Base-by-base conservation (phyloP, 2,113 vertebrate species). In the Dipodomys merriami region DNA sequence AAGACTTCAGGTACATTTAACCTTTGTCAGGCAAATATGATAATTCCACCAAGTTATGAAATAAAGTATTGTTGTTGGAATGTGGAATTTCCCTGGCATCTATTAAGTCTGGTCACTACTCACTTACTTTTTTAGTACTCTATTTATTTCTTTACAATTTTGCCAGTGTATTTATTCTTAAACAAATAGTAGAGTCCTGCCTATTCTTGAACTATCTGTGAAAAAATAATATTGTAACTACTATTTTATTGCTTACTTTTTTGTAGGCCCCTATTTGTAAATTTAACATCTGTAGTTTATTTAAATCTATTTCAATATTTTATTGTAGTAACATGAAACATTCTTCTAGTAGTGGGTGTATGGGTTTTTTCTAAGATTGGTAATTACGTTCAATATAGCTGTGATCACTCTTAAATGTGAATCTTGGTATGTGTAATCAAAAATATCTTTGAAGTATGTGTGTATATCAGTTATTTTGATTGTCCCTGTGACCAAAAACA, bases 221-320 rank as follows among this genome's bases (percentile, higher is more conserved):
- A 72, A 27, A 78, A 53, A 81, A 83, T 60, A 83, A 79, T 69
- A 49, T 9, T 65, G 7, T 64, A 74, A 74, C 82, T 69, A 39
- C 29, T 78, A 13, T 74, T 86, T 96, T 88, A 86, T 90, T 33
- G 83, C 19, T 90, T 85, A 0, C 9, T 71, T 94, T 94, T 53
- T 10, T 7, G n/a, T 92, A 1, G 13, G 13, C 23, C 72, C 8
- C 35, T 10, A 62, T 84, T 91, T 87, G 1, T 77, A 79, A 86
- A 22, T 80, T 88, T 73, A 35, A 15, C 81, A 82, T 74, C n/a
- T 74, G 4, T 39, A 78, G 62, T 39, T 68, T 64, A 29, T 88
- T 74, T 20, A 86, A 30, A 78, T 88, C 30, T 71, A 76, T 92
- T 90, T 83, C 33, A 60, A 71, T 20, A 44, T 83, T 9, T 2